phyloP scores from a whole-genome alignment of 2,113 vertebrate genomes.

The Pteropus alecto region DNA sequence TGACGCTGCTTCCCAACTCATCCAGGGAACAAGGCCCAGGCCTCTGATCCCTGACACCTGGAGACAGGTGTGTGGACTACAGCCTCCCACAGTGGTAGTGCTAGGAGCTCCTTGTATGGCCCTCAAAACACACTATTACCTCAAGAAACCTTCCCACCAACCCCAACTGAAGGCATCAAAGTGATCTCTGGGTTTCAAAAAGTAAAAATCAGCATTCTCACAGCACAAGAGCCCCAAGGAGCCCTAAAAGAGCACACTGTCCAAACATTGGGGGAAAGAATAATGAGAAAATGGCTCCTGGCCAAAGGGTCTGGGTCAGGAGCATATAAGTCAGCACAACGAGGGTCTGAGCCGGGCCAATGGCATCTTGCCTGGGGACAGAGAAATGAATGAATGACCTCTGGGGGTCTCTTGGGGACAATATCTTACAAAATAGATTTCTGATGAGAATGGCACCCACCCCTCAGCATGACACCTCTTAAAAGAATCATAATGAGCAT shows the following conservation, averaged over 20 bases:
- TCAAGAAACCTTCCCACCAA: neutral
- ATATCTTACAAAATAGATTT: neutral
- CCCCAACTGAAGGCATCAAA: neutral
- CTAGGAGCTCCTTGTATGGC: too few species aligned
- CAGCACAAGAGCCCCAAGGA: neutral
- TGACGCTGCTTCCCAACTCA: neutral
- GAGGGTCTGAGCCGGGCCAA: neutral
- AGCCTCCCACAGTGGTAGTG: neutral
- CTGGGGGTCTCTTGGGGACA: neutral
- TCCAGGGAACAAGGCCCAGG: neutral
- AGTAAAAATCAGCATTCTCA: neutral
- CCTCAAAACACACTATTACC: neutral
- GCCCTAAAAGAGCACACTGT: neutral
- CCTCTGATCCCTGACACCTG: neutral
- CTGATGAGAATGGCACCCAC: neutral
- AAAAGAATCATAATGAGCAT: neutral
- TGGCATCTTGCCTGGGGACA: neutral
- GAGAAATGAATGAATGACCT: neutral
- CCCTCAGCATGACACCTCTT: neutral
- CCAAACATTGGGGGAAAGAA: neutral
- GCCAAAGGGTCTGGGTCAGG: neutral
- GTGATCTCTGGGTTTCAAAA: neutral
- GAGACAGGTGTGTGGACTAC: fast-evolving
- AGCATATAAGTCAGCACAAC: neutral
- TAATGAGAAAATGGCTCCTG: neutral